Base-by-base conservation (phyloP, 2,797 vertebrate genomes). In the Holocentrus rufus region DNA sequence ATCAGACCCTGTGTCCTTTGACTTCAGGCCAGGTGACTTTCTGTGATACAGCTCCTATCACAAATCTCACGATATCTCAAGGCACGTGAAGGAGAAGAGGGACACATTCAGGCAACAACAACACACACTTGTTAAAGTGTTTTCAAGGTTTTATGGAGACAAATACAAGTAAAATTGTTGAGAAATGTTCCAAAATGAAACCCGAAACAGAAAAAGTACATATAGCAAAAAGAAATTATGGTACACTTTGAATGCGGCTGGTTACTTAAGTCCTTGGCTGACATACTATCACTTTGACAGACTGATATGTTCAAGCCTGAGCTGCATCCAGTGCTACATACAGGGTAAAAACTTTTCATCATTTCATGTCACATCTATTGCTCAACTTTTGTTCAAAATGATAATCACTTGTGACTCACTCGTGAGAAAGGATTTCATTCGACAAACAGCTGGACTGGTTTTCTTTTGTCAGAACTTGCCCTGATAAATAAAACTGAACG, bases 21-120 rank as follows among this genome's bases (percentile, higher is more conserved):
- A 47, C 31, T 42, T 0, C 27, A 65, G 61, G 42, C 22, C 57
- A 54, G 11, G 47, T 46, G 7, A 27, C n/a, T 49, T 69, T 66
- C 23, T 65, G 22, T 8, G 20, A 56, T 52, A 42, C 13, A 34
- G 52, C 0, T 0, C 42, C 23, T 39, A 53, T 65, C 23, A 69
- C 57, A 39, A 69, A 54, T 62, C 36, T 14, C 54, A 34, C 17
- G 60, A 49, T 30, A 44, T 63, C 62, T 52, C 10, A 47, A 64
- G 20, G 3, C 20, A 36, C 36, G 8, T 7, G 9, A 36, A 36
- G 36, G 36, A 36, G 36, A 36, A 7, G 36, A 36, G 36, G 36
- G 9, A 39, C 36, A 39, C 36, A 39, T 39, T 39, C 7, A 39
- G 7, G 36, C 36, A 10, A 39, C 36, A 57, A 69, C 22, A 47